Base-by-base conservation (phyloP, 1,140 invertebrate species). In the Hypothenemus hampei region DNA sequence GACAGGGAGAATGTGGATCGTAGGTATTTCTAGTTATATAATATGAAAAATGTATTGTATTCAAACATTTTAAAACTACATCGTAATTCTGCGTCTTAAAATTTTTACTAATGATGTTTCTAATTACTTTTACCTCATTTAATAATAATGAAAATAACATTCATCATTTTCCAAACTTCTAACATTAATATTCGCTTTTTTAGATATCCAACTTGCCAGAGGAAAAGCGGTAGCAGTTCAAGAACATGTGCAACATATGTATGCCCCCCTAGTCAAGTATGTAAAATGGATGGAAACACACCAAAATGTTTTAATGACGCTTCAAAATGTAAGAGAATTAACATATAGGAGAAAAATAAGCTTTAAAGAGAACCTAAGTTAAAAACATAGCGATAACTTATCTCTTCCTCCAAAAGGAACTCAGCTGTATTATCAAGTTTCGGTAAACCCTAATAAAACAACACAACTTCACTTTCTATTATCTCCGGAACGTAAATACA, bases 1-100 rank as follows among this genome's bases (percentile, higher is more conserved):
- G 72, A 22, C 72, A 77, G 39, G 59, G 66, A 24, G 64, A 69
- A 59, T 71, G 69, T 61, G 69, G 69, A 53, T 50, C 54, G 69
- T 71, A 59, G 63, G 69, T 69, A 62, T 48, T 59, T 55, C 26
- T 43, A 16, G n/a, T 13, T 13, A 37, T 5, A 8, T 37, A n/a
- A n/a, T n/a, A n/a, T n/a, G n/a, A n/a, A n/a, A n/a, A n/a, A n/a
- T n/a, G n/a, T n/a, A n/a, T n/a, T n/a, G n/a, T n/a, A n/a, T n/a
- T n/a, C n/a, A n/a, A n/a, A n/a, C n/a, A n/a, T n/a, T n/a, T n/a
- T n/a, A n/a, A n/a, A n/a, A n/a, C n/a, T n/a, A n/a, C n/a, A n/a
- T n/a, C n/a, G n/a, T n/a, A n/a, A n/a, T n/a, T n/a, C n/a, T n/a
- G n/a, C n/a, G n/a, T n/a, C n/a, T n/a, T n/a, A n/a, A n/a, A n/a